Evolutionary conservation across 2,113 vertebrate species (phyloP).

Genomic region (Psittacara wagleri): DNA sequence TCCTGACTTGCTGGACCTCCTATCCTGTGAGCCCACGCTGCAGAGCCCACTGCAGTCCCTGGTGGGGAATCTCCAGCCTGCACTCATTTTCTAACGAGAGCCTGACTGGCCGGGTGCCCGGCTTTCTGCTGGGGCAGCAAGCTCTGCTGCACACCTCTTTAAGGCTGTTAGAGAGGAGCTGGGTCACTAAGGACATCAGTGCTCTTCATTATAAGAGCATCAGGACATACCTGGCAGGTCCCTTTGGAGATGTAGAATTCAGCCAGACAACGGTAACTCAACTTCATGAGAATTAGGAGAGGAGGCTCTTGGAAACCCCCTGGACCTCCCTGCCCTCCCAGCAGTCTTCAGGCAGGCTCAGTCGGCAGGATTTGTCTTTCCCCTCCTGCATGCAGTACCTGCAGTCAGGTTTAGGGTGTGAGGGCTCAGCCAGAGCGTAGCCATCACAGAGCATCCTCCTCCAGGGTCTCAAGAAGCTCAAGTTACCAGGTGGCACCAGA

Average conservation of each 20-base stretch:
- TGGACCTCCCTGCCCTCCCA: neutral
- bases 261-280: neutral
- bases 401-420: neutral
- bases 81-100: neutral
- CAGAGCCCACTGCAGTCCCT: neutral
- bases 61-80: neutral
- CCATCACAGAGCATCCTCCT: neutral
- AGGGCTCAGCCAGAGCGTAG: neutral
- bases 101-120: neutral
- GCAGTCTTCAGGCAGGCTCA: neutral
- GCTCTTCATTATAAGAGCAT: neutral
- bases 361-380: neutral
- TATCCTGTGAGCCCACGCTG: neutral
- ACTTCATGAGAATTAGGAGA: neutral
- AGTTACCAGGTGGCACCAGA: neutral
- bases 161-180: neutral
- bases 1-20: neutral
- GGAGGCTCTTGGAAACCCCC: neutral
- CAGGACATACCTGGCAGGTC: neutral
- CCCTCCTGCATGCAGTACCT: neutral
- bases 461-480: neutral
- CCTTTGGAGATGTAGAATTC: neutral
- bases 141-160: neutral
- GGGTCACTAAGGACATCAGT: rapidly evolving
- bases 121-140: neutral